Conservation (phyloP, 2,797 vertebrate genomes). For the Xyrichtys novacula region DNA sequence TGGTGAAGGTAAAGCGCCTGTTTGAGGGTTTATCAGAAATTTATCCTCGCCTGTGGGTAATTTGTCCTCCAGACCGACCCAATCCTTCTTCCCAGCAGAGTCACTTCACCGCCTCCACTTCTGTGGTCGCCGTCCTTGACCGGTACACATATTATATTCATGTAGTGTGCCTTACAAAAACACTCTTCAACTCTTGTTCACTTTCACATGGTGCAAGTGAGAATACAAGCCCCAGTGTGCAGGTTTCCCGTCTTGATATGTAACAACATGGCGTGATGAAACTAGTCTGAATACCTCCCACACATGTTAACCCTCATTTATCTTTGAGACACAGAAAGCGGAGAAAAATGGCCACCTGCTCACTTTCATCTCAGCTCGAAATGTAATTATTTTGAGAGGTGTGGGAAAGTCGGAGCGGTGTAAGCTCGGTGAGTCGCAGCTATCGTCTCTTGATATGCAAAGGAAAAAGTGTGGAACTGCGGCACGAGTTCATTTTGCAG, state of each 20-base stretch:
- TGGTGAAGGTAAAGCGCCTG: neutral
- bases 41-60: constrained; percentile 18
- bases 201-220: constrained; percentile 12
- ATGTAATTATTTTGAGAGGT: constrained; percentile 65
- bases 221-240: constrained; percentile 7
- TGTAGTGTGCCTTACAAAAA: constrained; percentile 17
- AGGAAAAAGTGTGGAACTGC: constrained; percentile 27
- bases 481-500: constrained; percentile 15
- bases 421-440: constrained; percentile 7
- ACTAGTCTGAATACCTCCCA: constrained; percentile 61
- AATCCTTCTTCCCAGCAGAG: constrained; percentile 4
- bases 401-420: constrained; percentile 34
- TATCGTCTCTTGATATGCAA: constrained; percentile 18
- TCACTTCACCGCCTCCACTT: constrained; percentile 27
- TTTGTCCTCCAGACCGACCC: constrained; percentile 25
- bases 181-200: constrained; percentile 17
- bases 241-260: constrained; percentile 19
- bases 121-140: constrained; percentile 40
- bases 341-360: constrained; percentile 72
- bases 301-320: constrained; percentile 65
- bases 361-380: constrained; percentile 59
- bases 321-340: constrained; percentile 64
- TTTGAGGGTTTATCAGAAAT: constrained; percentile 7
- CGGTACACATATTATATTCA: constrained; percentile 21
- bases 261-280: constrained; percentile 50